Percentiles rank a stretch among this genome's conserved stretches.
phyloP scores from a whole-genome alignment of 2,888 invertebrate species.

The Emmelina monodactyla region DNA sequence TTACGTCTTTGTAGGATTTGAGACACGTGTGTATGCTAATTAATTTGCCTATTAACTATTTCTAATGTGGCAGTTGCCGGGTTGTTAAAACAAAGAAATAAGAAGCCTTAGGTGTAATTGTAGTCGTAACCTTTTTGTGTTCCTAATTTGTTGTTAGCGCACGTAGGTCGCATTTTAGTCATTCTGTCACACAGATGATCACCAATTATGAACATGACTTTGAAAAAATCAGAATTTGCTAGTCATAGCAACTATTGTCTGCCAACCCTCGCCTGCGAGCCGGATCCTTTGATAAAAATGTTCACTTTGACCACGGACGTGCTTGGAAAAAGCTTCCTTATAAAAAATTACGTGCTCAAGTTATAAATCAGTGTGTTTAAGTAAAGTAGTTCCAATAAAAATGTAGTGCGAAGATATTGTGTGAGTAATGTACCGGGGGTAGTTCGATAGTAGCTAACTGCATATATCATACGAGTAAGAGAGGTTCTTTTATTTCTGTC shows the following conservation, averaged over 20 bases:
- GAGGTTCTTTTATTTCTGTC: constrained; percentile 43
- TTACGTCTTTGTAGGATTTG: no score
- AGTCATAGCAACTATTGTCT: constrained; percentile 34
- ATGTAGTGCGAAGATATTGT: constrained; percentile 22
- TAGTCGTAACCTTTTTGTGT: no score
- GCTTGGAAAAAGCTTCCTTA: not conserved
- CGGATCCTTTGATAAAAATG: constrained; percentile 7
- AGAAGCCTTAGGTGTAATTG: no score
- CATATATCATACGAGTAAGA: constrained; percentile 36
- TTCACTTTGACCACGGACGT: not conserved
- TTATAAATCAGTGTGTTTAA: constrained; percentile 4
- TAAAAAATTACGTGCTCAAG: constrained; percentile 1
- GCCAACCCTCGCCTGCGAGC: constrained; percentile 24
- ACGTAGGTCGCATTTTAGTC: no score
- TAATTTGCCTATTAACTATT: no score
- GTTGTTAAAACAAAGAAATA: no score
- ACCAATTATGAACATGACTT: constrained; percentile 41
- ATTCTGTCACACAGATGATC: constrained; percentile 20
- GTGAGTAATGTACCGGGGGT: constrained; percentile 31
- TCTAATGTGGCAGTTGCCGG: no score
- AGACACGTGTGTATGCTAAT: no score
- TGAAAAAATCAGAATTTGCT: constrained; percentile 25
- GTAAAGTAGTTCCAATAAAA: constrained; percentile 4
- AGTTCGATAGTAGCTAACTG: constrained; percentile 33
- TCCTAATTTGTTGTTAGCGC: no score